Base-by-base conservation (phyloP, 1,140 invertebrate species). In the Charaxes varanes region DNA sequence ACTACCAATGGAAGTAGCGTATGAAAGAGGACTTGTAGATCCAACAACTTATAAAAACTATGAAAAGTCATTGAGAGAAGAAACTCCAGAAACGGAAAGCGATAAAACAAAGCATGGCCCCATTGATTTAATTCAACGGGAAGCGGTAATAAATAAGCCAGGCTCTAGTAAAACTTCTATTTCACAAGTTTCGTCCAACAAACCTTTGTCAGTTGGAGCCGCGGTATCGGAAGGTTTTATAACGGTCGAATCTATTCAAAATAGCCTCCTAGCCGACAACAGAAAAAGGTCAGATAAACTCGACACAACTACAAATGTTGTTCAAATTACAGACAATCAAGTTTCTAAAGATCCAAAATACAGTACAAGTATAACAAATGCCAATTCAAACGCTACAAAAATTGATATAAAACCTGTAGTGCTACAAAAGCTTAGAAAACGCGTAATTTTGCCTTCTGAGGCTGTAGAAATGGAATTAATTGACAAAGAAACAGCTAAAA, bases 361-460 rank as follows among this genome's bases (percentile, higher is more conserved):
- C 53, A 86, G 85, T 70, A 87, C 90, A 0, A 87, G 87, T 11
- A 87, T 91, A 51, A 87, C 89, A 23, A 79, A 86, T 68, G 88
- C 10, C 12, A 12, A 40, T 10, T 4, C 7, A 17, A 90, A 13
- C 57, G 69, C 74, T 56, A 85, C 86, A 6, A 86, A 88, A 36
- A 61, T 84, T 12, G 90, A 91, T 53, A 90, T 91, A 51, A 92
- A 91, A 70, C 86, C 90, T 30, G 88, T 93, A 6, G 85, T 93
- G 4, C 72, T 95, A 26, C 92, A 94, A 66, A 94, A 93, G 63
- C 88, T 94, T 67, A 85, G 91, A 14, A 93, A 91, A 68, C 90
- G 89, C 43, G 87, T 92, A 10, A 74, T 95, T 1, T 88, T 88
- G 36, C 89, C 90, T 1, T 86, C 86, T 32, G 91, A 94, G 62